A percentile compares a stretch with the other conserved stretches of the same genome.
phyloP scores from a whole-genome alignment of 2,113 vertebrate species.

The Silurus asotus region DNA sequence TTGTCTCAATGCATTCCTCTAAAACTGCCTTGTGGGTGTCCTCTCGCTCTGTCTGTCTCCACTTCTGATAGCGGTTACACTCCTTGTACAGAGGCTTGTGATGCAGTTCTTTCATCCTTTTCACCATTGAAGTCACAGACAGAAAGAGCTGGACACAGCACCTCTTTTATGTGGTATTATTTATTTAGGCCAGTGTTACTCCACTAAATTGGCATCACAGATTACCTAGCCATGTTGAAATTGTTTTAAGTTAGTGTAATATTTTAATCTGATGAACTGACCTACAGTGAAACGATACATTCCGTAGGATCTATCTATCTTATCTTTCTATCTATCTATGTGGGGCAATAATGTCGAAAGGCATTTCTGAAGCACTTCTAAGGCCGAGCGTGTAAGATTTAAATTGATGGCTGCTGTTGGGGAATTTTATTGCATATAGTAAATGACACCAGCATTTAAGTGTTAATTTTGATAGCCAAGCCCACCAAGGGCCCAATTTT shows the following conservation, averaged over 20 bases:
- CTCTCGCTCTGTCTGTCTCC: conserved; percentile 62
- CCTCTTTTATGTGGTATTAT: conserved; percentile 63
- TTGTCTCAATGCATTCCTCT: conserved; percentile 69
- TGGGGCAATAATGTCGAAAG: conserved; percentile 70
- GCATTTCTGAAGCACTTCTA: conserved; percentile 78
- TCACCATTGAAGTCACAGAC: conserved; percentile 36
- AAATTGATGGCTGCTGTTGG: conserved; percentile 34
- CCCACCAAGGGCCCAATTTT: conserved; percentile 24
- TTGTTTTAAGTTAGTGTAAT: conserved; percentile 60
- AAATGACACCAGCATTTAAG: conserved; percentile 31
- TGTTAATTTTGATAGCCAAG: conserved; percentile 7
- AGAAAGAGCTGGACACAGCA: conserved; percentile 54
- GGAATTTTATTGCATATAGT: conserved; percentile 13
- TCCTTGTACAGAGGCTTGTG: conserved; percentile 45
- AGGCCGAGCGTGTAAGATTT: conserved; percentile 56
- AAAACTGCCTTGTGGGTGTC: conserved; percentile 66
- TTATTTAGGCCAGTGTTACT: conserved; percentile 68
- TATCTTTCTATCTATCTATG: conserved; percentile 29
- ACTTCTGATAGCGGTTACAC: conserved; percentile 47
- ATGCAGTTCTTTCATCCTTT: not conserved
- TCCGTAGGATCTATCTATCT: conserved; percentile 56
- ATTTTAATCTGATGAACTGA: conserved; percentile 59
- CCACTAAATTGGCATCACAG: conserved; percentile 57
- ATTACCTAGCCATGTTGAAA: conserved; percentile 58
- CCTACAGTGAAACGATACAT: conserved; percentile 56